Conservation (phyloP, 2,113 vertebrate species). For the Paedocypris sp. region DNA sequence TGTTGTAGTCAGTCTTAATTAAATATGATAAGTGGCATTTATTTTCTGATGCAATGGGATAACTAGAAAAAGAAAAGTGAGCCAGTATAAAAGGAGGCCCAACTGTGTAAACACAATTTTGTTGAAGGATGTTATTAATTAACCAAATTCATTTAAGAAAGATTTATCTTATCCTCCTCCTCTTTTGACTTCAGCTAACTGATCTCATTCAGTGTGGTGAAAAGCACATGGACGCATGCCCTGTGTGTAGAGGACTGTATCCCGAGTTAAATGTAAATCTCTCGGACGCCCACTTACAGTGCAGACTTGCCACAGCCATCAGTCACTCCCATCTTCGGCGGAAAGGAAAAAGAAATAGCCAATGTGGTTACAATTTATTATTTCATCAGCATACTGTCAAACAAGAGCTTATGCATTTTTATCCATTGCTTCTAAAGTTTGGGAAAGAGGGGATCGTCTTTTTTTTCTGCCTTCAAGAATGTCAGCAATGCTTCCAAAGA, state of each 20-base stretch:
- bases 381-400: conserved; percentile 33
- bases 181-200: conserved; percentile 15
- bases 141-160: conserved; percentile 29
- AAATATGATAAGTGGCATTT: conserved; percentile 6
- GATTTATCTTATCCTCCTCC: conserved; percentile 20
- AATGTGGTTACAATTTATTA: conserved; percentile 41
- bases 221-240: conserved; percentile 17
- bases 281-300: conserved; percentile 18
- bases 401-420: conserved; percentile 29
- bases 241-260: not conserved
- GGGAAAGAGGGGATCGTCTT: conserved; percentile 37
- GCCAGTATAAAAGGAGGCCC: conserved; percentile 47
- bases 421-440: conserved; percentile 39
- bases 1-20: not conserved
- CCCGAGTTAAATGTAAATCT: conserved; percentile 27
- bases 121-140: conserved; percentile 50
- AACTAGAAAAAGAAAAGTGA: conserved; percentile 37
- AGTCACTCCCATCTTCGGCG: conserved; percentile 1
- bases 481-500: conserved; percentile 61
- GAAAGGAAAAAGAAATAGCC: conserved; percentile 6
- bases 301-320: conserved; percentile 13
- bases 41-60: conserved; percentile 44
- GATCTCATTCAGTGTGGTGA: conserved; percentile 20
- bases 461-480: conserved; percentile 57
- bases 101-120: conserved; percentile 57